Conservation (phyloP, 2,888 invertebrate species). For the Tipula lateralis region DNA sequence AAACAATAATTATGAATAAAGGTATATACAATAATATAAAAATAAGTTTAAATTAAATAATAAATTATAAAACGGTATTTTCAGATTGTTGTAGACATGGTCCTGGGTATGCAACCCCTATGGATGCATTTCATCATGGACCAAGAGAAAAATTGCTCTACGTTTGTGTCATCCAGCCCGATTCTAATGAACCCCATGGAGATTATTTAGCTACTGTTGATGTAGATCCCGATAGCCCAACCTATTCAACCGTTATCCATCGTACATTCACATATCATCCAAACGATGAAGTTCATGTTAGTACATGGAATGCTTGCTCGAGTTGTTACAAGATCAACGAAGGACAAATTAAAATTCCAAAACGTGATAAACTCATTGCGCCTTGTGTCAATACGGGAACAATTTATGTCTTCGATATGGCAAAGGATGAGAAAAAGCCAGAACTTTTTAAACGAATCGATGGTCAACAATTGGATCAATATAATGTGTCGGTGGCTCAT, state of each 20-base stretch:
- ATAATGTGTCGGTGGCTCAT: constrained; percentile 81
- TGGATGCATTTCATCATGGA: constrained; percentile 77
- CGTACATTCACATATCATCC: constrained; percentile 70
- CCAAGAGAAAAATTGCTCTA: constrained; percentile 83
- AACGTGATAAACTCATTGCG: constrained; percentile 73
- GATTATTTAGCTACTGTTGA: constrained; percentile 91
- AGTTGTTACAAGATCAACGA: constrained; percentile 65
- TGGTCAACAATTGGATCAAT: constrained; percentile 67
- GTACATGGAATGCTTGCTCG: constrained; percentile 96
- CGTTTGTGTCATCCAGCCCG: constrained; percentile 80
- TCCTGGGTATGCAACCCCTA: constrained; percentile 73
- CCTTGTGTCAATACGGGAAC: constrained; percentile 78
- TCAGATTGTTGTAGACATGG: constrained; percentile 48
- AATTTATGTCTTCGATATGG: constrained; percentile 78
- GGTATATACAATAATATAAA: neutral
- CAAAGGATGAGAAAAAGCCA: constrained; percentile 67
- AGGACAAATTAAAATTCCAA: constrained; percentile 49
- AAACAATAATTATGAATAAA: neutral
- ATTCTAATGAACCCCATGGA: constrained; percentile 58
- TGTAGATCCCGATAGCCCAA: constrained; percentile 79
- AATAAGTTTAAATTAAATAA: neutral
- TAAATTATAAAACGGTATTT: neutral
- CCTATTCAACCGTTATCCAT: constrained; percentile 83
- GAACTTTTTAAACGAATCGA: constrained; percentile 67
- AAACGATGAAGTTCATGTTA: constrained; percentile 90